Evolutionary conservation across 2,113 vertebrate species (phyloP), one percentile per base, ranked within the genome.

Genomic region (Peromyscus polionotus): DNA sequence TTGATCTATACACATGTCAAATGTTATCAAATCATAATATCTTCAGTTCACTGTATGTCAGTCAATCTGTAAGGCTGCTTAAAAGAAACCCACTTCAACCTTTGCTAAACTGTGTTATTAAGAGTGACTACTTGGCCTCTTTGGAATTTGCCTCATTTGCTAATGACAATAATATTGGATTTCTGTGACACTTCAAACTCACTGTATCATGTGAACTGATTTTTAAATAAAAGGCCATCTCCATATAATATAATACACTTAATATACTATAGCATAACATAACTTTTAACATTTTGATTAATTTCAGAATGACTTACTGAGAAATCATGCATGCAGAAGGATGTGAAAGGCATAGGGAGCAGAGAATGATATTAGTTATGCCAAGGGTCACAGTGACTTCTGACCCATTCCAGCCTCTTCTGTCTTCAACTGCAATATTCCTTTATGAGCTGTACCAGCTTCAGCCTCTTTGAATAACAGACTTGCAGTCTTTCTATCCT

Each of bases 181-280:
- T 48, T 20, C 26, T 65, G 48, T 59, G 1, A 72, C 68, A 45
- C 20, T 4, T 92, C 39, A 80, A 85, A 12, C 0, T 59, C 80
- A 97, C 59, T 86, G 1, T 61, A 19, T 80, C 54, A 88, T 59
- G 51, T 39, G 48, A 94, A 68, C 85, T 89, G 6, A 80, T 9
- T 91, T 39, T 91, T n/a, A 88, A 68, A 80, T 20, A 59, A 88
- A 81, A 3, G 67, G 5, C 36, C 42, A 72, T 42, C 16, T 45
- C 8, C 39, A 92, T 28, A 95, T 88, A 92, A 86, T 75, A 90
- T 36, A 95, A 80, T 94, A 86, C 63, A n/a, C 68, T 72, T 72
- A 73, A 17, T 85, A n/a, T 70, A 83, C 61, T 85, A n/a, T 70
- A 83, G 67, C 8, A n/a, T 77, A 73, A 12, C 79, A 80, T 70